Conservation (phyloP, 2,797 vertebrate genomes). For the Podargus strigoides region DNA sequence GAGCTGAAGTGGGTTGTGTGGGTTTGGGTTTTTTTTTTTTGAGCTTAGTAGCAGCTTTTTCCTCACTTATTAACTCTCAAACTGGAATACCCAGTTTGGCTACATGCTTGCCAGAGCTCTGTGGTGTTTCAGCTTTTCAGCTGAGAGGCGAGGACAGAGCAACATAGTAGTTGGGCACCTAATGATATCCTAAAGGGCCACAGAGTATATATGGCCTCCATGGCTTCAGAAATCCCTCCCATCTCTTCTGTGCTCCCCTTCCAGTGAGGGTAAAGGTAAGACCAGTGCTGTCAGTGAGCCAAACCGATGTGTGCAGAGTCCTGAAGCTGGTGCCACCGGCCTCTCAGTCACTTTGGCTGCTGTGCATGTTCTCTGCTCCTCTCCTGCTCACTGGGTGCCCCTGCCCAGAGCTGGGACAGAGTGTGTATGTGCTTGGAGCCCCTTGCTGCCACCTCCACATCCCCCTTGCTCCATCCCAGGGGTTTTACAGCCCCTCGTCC, state of each 20-base stretch:
- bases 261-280: not conserved
- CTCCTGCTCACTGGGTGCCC: not conserved
- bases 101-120: not conserved
- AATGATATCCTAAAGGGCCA: not conserved
- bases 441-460: not conserved
- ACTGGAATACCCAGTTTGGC: not conserved
- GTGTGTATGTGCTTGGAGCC: accelerated
- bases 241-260: not conserved
- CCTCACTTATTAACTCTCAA: not conserved
- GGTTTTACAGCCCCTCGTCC: not conserved
- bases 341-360: not conserved
- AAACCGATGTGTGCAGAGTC: accelerated
- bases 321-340: not conserved
- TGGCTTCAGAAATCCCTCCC: not conserved
- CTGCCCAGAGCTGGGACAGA: not conserved
- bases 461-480: not conserved
- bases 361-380: not conserved
- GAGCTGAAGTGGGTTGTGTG: too few species aligned
- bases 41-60: not conserved
- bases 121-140: not conserved
- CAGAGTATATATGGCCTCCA: accelerated
- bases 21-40: not conserved
- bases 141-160: not conserved
- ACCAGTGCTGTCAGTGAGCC: not conserved
- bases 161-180: not conserved